Evolutionary conservation across 1,140 invertebrate genomes (phyloP), one percentile per base, ranked within the genome.

Genomic region (Drosophila sulfurigaster): DNA sequence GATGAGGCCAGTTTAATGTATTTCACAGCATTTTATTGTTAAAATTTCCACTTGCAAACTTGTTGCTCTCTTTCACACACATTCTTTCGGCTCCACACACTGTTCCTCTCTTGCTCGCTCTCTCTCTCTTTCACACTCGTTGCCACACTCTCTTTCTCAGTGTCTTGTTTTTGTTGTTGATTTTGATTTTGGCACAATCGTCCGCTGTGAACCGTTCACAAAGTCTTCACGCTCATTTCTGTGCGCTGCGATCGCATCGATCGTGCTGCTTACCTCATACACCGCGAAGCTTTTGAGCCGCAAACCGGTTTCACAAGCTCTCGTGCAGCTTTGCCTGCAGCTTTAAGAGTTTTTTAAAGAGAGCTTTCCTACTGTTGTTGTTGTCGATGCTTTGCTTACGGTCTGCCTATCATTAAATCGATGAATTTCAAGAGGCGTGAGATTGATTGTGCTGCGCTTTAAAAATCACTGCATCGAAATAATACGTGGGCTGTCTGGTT

Each of bases 201-300:
- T 25, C 88, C 88, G 88, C 81, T 78, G 70, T 71, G 81, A 79
- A 88, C 90, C 90, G 90, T 85, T 91, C 90, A 88, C 90, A 66
- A 79, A 58, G 80, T 87, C 82, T 91, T 82, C 83, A 88, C 86
- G 90, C 82, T 91, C 90, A 90, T 77, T 91, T 91, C 86, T 91
- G 90, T 76, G 65, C 60, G 72, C 78, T 70, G 74, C 59, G 60
- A 57, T 77, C 46, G 69, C 43, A 16, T 16, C 75, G 78, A 85
- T 90, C 75, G 49, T 46, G 70, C 54, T 76, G 80, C 82, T 91
- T 91, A 91, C 88, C 88, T 88, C 88, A 89, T 89, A 81, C 74
- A 25, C 16, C 35, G 11, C 49, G 16, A 60, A 90, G 85, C 86
- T 89, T 90, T 85, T 73, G 68, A 88, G 85, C 81, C 78, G 67